These are phyloP conservation scores for Xiphophorus maculatus DNA, from an alignment of 2,113 vertebrate species.

Conservation along the genomic window DNA sequence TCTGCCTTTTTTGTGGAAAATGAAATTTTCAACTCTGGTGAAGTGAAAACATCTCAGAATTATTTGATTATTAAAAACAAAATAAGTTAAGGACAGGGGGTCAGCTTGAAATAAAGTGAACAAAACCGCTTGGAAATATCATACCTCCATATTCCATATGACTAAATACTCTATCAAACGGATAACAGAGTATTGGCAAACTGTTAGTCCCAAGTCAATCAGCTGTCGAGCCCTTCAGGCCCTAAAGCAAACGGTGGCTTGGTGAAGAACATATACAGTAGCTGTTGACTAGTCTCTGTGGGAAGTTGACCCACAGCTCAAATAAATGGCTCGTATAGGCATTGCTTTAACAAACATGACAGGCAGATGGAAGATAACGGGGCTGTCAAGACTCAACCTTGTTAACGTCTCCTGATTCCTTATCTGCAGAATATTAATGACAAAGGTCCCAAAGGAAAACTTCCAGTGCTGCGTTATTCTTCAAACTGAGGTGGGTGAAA, in stretches of 20 bases:
- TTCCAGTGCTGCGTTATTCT: not conserved
- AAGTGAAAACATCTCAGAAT: not conserved
- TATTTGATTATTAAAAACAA: not conserved
- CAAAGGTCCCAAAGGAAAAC: not conserved
- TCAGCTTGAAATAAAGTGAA: not conserved
- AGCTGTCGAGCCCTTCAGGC: no score
- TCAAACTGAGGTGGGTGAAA: not conserved
- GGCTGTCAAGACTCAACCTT: not conserved
- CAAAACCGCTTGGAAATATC: not conserved
- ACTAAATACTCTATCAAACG: not conserved
- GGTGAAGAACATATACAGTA: not conserved
- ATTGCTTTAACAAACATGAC: not conserved
- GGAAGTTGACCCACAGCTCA: not conserved
- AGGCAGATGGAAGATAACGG: not conserved
- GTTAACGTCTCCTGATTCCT: not conserved
- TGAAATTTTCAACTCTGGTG: not conserved
- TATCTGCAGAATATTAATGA: not conserved
- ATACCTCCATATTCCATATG: not conserved
- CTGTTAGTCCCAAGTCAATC: not conserved
- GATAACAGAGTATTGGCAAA: not conserved
- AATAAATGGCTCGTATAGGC: not conserved
- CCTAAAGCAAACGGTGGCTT: not conserved
- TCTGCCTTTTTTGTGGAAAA: not conserved
- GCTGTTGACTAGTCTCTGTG: not conserved
- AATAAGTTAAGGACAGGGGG: not conserved